Conservation (phyloP, 2,797 vertebrate species). For the Synanceia verrucosa region DNA sequence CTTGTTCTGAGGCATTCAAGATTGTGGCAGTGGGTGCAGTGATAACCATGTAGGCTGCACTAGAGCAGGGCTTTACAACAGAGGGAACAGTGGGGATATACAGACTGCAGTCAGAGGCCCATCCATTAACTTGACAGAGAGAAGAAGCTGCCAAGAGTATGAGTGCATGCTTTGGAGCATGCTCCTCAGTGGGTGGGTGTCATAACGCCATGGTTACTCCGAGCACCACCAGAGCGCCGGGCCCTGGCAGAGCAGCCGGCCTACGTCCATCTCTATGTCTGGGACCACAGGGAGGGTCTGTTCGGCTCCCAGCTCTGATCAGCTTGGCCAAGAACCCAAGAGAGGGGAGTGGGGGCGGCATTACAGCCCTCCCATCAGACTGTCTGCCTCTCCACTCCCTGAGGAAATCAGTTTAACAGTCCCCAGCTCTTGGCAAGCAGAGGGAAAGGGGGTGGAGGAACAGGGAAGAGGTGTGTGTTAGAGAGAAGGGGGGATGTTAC, state of each 20-base stretch:
- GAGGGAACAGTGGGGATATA: conserved; percentile 76
- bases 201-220: conserved; percentile 58
- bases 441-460: conserved; percentile 60
- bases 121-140: conserved; percentile 81
- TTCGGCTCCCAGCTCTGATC: conserved; percentile 43
- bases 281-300: conserved; percentile 60
- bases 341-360: conserved; percentile 65
- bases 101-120: conserved; percentile 76
- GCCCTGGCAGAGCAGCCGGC: conserved; percentile 61
- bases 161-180: conserved; percentile 79
- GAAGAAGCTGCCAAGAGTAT: conserved; percentile 77
- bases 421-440: conserved; percentile 79
- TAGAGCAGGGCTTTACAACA: conserved; percentile 74
- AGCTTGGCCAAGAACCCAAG: conserved; percentile 57
- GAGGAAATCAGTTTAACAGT: conserved; percentile 88
- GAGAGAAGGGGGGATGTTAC: conserved; percentile 62
- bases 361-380: conserved; percentile 77
- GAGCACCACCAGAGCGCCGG: conserved; percentile 57
- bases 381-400: conserved; percentile 78
- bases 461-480: conserved; percentile 55
- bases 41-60: conserved; percentile 72
- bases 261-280: conserved; percentile 60
- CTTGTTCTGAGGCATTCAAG: conserved; percentile 41
- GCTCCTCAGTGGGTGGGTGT: conserved; percentile 66
- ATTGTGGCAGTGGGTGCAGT: conserved; percentile 62